Base-by-base conservation (phyloP, 2,888 invertebrate species). In the Molorchus minor region DNA sequence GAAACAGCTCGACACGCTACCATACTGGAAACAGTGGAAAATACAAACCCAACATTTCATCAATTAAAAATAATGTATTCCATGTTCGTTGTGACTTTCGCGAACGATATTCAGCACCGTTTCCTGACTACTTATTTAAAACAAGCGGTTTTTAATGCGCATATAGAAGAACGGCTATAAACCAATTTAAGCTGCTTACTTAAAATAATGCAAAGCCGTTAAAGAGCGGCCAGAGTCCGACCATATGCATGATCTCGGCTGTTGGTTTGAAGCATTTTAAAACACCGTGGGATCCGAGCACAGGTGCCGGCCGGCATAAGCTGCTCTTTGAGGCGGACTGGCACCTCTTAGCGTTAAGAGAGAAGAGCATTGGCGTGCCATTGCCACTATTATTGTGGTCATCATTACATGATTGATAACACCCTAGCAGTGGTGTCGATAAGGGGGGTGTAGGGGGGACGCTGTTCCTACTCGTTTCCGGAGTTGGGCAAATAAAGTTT, bases 211-310 rank as follows among this genome's bases (percentile, higher is more conserved):
- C 64, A 64, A 68, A 68, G 63, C 65, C 64, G 64, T 67, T 62
- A 62, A 65, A 65, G 62, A 64, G 59, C 63, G 64, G 53, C 45
- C 30, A 19, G 43, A 60, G 51, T 52, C 45, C 62, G 49, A 58
- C 64, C 62, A 53, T 65, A 62, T 62, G 63, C 61, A 64, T 58
- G 61, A 64, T 58, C 57, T 56, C 47, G 56, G 52, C 43, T 51
- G 56, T 43, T 58, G 25, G 56, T 36, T 56, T n/a, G 55, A 53
- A 47, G 60, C 62, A 49, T 62, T 65, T 66, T 65, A 67, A 71
- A 68, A 62, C 66, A 74, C 71, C 74, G 74, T 74, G 74, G 71
- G 74, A 74, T 69, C 64, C 65, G 64, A 46, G 65, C 66, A 72
- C 74, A 74, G 72, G 73, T 73, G 71, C 68, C 66, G 67, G 56